A percentile compares a stretch with the other conserved stretches of the same genome.
phyloP scores from a whole-genome alignment of 2,888 invertebrate genomes.

The Rhagonycha fulva region DNA sequence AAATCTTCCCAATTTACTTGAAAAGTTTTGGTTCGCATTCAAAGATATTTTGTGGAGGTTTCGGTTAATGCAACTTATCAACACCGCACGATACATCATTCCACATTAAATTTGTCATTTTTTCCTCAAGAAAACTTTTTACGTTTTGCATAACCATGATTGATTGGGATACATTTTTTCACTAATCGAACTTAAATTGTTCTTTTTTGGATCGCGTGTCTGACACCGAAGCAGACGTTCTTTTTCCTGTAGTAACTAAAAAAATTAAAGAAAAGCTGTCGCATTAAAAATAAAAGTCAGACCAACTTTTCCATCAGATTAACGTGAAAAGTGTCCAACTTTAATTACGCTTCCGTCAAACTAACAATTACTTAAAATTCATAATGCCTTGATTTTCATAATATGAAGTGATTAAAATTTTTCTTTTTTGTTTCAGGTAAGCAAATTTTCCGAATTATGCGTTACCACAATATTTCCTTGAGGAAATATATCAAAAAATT shows the following conservation, averaged over 20 bases:
- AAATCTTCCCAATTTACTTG: conserved; percentile 26
- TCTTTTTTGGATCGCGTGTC: not conserved
- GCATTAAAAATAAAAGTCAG: not conserved
- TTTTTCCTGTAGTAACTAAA: not conserved
- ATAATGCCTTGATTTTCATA: too few relatives aligned
- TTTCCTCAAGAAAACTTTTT: not conserved
- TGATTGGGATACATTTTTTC: not conserved
- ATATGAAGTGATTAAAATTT: too few relatives aligned
- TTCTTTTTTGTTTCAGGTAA: not conserved
- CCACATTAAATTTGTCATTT: not conserved
- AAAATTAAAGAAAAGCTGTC: not conserved
- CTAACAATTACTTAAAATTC: too few relatives aligned
- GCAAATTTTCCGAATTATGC: not conserved
- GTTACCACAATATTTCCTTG: not conserved
- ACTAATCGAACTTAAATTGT: not conserved
- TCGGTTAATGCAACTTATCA: conserved; percentile 16
- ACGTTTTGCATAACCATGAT: not conserved
- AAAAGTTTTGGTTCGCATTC: conserved; percentile 18
- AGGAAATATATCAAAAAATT: not conserved
- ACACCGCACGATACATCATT: not conserved
- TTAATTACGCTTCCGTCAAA: too few relatives aligned
- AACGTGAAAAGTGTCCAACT: too few relatives aligned
- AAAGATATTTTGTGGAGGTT: conserved; percentile 19
- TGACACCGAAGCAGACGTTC: not conserved
- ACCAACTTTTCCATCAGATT: too few relatives aligned